Percentiles rank a stretch among this genome's conserved stretches.
Conservation (phyloP, 2,888 invertebrate species). For the Trisateles emortualis region DNA sequence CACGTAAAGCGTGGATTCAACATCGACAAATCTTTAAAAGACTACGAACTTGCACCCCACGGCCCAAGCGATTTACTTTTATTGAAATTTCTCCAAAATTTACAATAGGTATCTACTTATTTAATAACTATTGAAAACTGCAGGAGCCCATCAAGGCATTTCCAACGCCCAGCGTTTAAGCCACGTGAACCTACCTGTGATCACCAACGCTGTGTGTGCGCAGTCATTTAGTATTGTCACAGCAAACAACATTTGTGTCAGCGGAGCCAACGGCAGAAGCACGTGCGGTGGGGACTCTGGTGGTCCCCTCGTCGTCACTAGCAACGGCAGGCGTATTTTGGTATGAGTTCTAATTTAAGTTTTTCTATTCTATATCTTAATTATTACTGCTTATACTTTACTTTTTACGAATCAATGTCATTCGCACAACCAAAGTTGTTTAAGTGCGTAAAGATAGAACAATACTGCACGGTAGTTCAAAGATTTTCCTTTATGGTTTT, state of each 20-base stretch:
- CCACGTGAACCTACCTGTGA: not conserved
- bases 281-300: slow-evolving; percentile 71
- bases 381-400: no score
- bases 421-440: no score
- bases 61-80: no score
- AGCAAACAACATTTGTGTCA: slow-evolving; percentile 60
- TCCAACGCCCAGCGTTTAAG: not conserved
- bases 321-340: not conserved
- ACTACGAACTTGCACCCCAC: no score
- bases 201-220: slow-evolving; percentile 50
- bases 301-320: slow-evolving; percentile 55
- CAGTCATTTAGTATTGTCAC: slow-evolving; percentile 49
- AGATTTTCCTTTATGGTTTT: no score
- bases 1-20: no score
- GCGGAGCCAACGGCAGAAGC: slow-evolving; percentile 49
- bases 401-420: no score
- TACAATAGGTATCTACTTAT: no score
- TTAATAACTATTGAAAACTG: not conserved
- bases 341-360: slow-evolving; percentile 3
- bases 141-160: not conserved
- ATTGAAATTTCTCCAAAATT: no score
- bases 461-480: no score
- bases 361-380: not conserved
- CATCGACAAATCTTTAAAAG: no score
- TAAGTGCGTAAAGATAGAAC: no score